Conservation (phyloP, 2,888 invertebrate species). For the Chrysomela aeneicollis region DNA sequence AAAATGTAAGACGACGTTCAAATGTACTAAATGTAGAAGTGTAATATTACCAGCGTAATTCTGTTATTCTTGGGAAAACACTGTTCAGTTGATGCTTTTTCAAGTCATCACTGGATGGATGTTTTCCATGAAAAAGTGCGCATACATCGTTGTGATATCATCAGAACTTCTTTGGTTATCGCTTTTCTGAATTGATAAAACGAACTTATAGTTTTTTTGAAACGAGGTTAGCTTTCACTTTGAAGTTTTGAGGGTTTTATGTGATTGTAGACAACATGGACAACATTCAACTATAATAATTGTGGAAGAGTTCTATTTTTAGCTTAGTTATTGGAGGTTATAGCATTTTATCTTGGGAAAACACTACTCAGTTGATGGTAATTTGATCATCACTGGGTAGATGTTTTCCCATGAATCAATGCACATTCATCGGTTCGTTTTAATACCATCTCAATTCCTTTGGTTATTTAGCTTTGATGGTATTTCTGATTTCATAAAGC, state of each 20-base stretch:
- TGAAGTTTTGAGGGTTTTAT: too few species aligned
- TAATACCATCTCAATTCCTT: conserved; percentile 58
- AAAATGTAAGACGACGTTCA: too few species aligned
- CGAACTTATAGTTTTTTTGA: too few species aligned
- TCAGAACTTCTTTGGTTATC: conserved; percentile 65
- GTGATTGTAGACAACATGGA: too few species aligned
- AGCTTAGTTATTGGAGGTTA: too few species aligned
- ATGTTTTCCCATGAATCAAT: conserved; percentile 34
- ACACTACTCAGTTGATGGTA: conserved; percentile 42
- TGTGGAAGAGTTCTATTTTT: conserved; percentile 54
- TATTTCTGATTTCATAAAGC: conserved; percentile 59
- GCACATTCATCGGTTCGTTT: not conserved
- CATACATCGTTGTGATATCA: not conserved
- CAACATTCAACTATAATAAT: conserved; percentile 59
- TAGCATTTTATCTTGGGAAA: conserved; percentile 26
- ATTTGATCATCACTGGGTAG: conserved; percentile 44
- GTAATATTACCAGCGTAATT: too few species aligned
- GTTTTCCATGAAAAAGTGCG: conserved; percentile 32
- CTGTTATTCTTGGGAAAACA: conserved; percentile 43
- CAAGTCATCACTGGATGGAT: conserved; percentile 43
- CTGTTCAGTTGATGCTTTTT: conserved; percentile 39
- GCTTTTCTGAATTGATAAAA: conserved; percentile 58
- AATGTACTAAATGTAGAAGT: too few species aligned
- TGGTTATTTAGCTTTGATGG: conserved; percentile 66
- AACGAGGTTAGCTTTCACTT: too few species aligned